A percentile compares a stretch with the other conserved stretches of the same genome.
phyloP scores from a whole-genome alignment of 2,113 vertebrate genomes.

The Apodemus sylvaticus region DNA sequence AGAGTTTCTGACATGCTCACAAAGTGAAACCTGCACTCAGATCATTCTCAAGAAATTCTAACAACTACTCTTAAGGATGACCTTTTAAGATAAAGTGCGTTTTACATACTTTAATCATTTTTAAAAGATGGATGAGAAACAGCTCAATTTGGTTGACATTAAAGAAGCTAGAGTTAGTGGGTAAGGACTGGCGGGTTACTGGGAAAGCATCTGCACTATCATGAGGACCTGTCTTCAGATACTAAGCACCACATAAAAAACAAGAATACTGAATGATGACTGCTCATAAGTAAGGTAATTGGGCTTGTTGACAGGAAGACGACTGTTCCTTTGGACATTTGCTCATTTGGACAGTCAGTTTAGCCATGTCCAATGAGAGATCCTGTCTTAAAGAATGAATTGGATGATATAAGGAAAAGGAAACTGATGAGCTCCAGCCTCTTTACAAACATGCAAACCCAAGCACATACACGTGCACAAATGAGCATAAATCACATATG shows the following conservation, averaged over 20 bases:
- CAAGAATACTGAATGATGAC: no score
- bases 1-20: not conserved
- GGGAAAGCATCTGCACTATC: accelerated
- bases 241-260: not conserved
- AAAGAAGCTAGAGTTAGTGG: no score
- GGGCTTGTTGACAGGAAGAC: not conserved
- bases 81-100: not conserved
- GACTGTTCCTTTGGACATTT: no score
- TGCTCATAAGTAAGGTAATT: not conserved
- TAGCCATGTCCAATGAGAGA: not conserved
- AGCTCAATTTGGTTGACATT: not conserved
- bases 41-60: conserved; percentile 16
- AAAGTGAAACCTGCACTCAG: not conserved
- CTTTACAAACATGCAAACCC: not conserved
- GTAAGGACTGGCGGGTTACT: not conserved
- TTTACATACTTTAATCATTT: not conserved
- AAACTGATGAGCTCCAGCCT: no score
- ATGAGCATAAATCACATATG: not conserved
- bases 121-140: conserved; percentile 41
- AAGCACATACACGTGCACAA: not conserved
- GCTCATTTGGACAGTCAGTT: not conserved
- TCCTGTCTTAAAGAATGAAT: not conserved
- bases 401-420: not conserved
- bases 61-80: not conserved
- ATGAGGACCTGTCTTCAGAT: not conserved